Base-by-base conservation (phyloP, 2,113 vertebrate species). In the Pteronura brasiliensis region DNA sequence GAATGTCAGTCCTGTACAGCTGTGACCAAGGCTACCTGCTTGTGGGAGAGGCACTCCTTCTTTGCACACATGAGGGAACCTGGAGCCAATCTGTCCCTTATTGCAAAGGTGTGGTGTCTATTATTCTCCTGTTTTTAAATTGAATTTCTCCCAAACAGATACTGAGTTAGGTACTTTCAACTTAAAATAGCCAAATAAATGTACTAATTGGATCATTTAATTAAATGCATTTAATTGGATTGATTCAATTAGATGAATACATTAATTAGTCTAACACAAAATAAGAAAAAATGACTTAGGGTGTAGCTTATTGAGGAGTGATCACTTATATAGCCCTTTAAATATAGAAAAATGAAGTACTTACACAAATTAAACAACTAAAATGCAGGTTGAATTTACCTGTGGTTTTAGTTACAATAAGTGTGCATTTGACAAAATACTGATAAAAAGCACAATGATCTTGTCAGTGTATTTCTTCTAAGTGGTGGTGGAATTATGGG, bases 11-110 rank as follows among this genome's bases (percentile, higher is more conserved):
- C 0, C 88, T 89, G 39, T 99, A 98, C 88, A 97, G 94, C 95
- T 99, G 98, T 69, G 20, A 96, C 2, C 96, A 93, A 1, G 99
- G 98, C 13, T 98, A 97, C 49, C 94, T 97, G 0, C 98, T 99
- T 0, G 0, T 94, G 5, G 98, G 98, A 92, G 90, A 96, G 0
- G 87, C 94, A 59, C 29, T 36, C 82, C 96, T 98, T 57, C 71
- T 23, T 63, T 99, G 99, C 96, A 98, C 97, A 0, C 59, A 0
- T 0, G 97, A 95, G 1, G 98, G 98, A n/a, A 57, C 39, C 27
- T 99, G 98, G 98, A 98, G 95, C 90, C 97, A 65, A 47, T 96
- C 98, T 7, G 57, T 44, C 36, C 93, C 90, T 8, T 86, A 8
- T 47, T 44, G 96, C 63, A 97, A 63, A 63, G 61, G 96, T 90